Evolutionary conservation across 2,888 invertebrate species (phyloP).

Genomic region (Volucella inanis): DNA sequence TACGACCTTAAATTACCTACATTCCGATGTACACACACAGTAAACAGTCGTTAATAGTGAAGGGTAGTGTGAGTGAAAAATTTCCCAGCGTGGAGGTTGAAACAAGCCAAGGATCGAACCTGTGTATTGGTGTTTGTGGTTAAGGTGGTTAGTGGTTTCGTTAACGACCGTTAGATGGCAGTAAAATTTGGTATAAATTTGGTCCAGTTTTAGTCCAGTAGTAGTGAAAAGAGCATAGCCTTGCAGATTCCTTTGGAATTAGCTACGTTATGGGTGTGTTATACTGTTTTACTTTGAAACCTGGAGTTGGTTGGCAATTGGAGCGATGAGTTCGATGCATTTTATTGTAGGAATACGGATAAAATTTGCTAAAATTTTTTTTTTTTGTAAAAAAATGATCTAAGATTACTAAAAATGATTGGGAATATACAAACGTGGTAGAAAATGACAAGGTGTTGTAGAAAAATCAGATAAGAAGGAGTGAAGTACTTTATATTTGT

Average conservation of each 20-base stretch:
- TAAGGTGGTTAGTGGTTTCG: slow-evolving; percentile 45
- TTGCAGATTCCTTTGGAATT: neutral
- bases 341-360: no score
- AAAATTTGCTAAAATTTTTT: no score
- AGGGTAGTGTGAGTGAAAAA: slow-evolving; percentile 15
- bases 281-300: no score
- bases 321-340: no score
- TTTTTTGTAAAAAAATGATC: no score
- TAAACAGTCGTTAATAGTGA: neutral
- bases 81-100: slow-evolving; percentile 20
- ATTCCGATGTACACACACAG: slow-evolving; percentile 29
- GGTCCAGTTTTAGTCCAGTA: neutral
- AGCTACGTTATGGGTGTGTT: neutral
- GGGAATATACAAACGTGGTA: no score
- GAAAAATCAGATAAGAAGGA: no score
- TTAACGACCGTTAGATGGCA: slow-evolving; percentile 69
- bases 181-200: slow-evolving; percentile 55
- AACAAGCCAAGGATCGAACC: slow-evolving; percentile 61
- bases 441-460: no score
- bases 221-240: neutral
- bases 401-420: no score
- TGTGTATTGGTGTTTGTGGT: slow-evolving; percentile 30
- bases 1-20: slow-evolving; percentile 69
- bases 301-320: no score
- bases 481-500: no score